These are phyloP conservation scores for Acromyrmex echinatior DNA, from an alignment of 1,140 invertebrate species.

Conservation along the genomic window DNA sequence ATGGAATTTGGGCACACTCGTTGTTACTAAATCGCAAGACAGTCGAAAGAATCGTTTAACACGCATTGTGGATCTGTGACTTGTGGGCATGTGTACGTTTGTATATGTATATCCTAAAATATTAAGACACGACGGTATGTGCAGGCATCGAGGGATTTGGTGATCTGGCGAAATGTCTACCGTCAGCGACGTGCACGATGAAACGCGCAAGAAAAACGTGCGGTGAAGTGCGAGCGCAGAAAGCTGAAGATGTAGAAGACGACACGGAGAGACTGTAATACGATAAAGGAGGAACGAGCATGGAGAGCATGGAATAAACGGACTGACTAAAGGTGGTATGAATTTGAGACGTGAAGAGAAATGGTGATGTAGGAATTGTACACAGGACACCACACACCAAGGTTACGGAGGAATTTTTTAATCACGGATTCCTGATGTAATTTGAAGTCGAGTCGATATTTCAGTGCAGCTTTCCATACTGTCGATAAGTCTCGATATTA, in stretches of 20 bases:
- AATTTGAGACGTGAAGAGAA: constrained; percentile 33
- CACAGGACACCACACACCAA: background rate
- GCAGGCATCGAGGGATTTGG: constrained; percentile 55
- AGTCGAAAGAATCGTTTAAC: constrained; percentile 60
- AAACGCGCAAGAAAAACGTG: constrained; percentile 70
- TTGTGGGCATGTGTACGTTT: constrained; percentile 16
- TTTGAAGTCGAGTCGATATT: background rate
- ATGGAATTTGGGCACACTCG: constrained; percentile 15
- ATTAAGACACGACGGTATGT: constrained; percentile 43
- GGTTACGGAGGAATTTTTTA: constrained; percentile 21
- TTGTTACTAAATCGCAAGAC: constrained; percentile 36
- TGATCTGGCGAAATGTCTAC: constrained; percentile 71
- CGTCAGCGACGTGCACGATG: constrained; percentile 58
- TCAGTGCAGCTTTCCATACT: background rate
- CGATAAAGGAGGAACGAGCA: constrained; percentile 6
- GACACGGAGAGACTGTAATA: constrained; percentile 24
- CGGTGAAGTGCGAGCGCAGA: constrained; percentile 27
- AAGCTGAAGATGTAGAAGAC: constrained; percentile 41
- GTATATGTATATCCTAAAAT: constrained; percentile 49
- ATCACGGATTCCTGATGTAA: constrained; percentile 9
- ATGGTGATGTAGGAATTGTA: background rate
- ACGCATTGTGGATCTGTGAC: background rate
- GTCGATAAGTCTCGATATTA: background rate
- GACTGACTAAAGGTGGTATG: background rate
- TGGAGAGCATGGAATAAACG: constrained; percentile 18